Conservation (phyloP, 1,140 invertebrate genomes). For the Drosophila varians region DNA sequence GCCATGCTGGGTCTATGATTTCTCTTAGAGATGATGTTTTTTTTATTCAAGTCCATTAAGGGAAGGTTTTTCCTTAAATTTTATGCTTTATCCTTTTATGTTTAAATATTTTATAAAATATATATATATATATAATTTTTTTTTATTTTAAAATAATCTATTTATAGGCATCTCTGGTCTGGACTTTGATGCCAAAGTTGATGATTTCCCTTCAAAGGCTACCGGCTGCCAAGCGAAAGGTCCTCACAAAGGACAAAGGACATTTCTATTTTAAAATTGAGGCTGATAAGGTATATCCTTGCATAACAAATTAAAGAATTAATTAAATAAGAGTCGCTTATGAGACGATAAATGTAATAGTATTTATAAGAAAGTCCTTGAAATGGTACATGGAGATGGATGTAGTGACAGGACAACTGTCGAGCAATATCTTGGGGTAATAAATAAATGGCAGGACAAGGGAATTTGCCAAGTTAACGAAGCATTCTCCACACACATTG, state of each 20-base stretch:
- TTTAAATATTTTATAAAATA: not conserved
- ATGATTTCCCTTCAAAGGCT: not conserved
- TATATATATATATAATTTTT: too few relatives aligned
- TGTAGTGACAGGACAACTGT: slow-evolving; percentile 13
- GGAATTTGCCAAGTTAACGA: slow-evolving; percentile 50
- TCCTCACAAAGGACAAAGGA: not conserved
- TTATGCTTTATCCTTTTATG: too few relatives aligned
- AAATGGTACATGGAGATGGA: too few relatives aligned
- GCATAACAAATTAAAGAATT: too few relatives aligned
- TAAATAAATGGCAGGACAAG: slow-evolving; percentile 44
- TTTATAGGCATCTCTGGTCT: not conserved
- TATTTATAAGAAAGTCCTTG: too few relatives aligned
- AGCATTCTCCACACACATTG: slow-evolving; percentile 20
- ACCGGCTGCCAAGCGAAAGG: not conserved
- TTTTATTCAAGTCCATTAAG: too few relatives aligned
- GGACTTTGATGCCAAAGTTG: not conserved
- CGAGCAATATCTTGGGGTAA: slow-evolving; percentile 36
- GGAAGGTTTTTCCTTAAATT: too few relatives aligned
- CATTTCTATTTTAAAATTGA: not conserved
- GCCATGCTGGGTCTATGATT: not conserved
- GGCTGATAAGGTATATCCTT: not conserved
- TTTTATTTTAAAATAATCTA: not conserved
- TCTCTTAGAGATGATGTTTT: not conserved
- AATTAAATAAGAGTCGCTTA: too few relatives aligned
- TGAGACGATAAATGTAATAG: too few relatives aligned